phyloP scores from a whole-genome alignment of 2,888 invertebrate genomes.

The Anorthoa munda region DNA sequence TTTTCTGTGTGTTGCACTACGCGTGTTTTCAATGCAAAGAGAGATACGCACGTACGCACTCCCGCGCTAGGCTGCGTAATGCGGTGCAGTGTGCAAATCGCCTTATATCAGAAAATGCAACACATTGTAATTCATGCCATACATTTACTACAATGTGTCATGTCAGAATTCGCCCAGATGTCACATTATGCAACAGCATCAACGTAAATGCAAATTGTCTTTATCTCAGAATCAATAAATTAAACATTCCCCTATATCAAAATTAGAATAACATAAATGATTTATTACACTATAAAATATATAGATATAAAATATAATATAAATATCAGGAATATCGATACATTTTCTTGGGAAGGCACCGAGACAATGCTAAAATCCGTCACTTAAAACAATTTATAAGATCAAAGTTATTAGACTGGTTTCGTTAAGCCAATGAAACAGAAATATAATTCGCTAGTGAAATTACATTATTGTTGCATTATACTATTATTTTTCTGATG shows the following conservation, averaged over 20 bases:
- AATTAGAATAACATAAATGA: conserved; percentile 45
- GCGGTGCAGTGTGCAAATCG: too few species aligned
- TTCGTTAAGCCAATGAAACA: conserved; percentile 27
- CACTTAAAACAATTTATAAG: conserved; percentile 47
- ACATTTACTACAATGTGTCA: conserved; percentile 37
- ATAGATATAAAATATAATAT: conserved; percentile 46
- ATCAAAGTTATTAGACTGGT: conserved; percentile 40
- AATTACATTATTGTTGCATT: conserved; percentile 43
- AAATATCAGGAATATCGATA: conserved; percentile 49
- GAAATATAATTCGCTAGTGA: conserved; percentile 22
- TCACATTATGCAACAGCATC: conserved; percentile 39
- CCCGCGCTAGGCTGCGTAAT: too few species aligned
- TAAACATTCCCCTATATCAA: conserved; percentile 49
- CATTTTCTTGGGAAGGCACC: conserved; percentile 59
- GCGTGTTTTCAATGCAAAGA: too few species aligned
- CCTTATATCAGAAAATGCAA: conserved; percentile 19
- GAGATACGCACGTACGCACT: too few species aligned
- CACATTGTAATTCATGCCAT: conserved; percentile 32
- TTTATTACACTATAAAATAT: conserved; percentile 52
- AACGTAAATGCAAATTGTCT: conserved; percentile 50
- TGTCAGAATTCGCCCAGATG: conserved; percentile 28
- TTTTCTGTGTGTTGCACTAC: too few species aligned
- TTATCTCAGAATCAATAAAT: conserved; percentile 48
- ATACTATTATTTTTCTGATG: conserved; percentile 52
- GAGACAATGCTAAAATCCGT: conserved; percentile 43